phyloP scores from a whole-genome alignment of 2,797 vertebrate genomes.

The Sparus aurata region DNA sequence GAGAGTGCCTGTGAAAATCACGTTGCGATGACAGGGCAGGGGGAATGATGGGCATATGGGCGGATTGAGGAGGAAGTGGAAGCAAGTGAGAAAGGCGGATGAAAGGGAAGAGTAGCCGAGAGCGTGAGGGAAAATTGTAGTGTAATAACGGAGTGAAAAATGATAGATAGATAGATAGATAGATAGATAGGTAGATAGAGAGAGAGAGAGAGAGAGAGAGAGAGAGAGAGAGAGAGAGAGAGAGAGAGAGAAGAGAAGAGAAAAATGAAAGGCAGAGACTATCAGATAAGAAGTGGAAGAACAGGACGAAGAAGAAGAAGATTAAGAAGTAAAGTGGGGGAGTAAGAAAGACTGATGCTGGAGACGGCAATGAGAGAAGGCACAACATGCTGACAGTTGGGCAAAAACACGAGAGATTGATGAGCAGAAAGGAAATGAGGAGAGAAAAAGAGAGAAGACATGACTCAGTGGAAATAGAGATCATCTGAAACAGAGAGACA shows the following conservation, averaged over 20 bases:
- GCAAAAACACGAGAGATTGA: slow-evolving; percentile 58
- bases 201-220: too few species aligned
- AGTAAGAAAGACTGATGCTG: slow-evolving; percentile 17
- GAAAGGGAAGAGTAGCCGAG: slow-evolving; percentile 19
- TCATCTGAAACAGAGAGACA: slow-evolving; percentile 52
- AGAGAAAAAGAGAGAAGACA: slow-evolving; percentile 36
- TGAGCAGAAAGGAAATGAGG: slow-evolving; percentile 48
- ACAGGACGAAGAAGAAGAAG: background rate
- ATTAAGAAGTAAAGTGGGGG: background rate
- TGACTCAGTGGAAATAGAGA: slow-evolving; percentile 60
- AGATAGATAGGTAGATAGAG: background rate
- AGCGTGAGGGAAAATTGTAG: slow-evolving; percentile 31
- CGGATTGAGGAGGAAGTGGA: slow-evolving; percentile 52
- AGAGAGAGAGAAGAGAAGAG: slow-evolving; percentile 3
- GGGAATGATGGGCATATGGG: slow-evolving; percentile 47
- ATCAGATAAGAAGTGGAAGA: background rate
- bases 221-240: too few species aligned
- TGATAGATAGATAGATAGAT: slow-evolving; percentile 37
- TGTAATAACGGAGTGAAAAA: slow-evolving; percentile 50
- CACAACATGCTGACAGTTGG: slow-evolving; percentile 59
- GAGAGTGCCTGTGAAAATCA: slow-evolving; percentile 33
- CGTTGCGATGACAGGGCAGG: slow-evolving; percentile 17
- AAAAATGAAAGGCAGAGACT: slow-evolving; percentile 7
- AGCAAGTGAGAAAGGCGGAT: slow-evolving; percentile 20
- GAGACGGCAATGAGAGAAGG: slow-evolving; percentile 48